Evolutionary conservation across 2,888 invertebrate species (phyloP).

Genomic region (Cryptocephalus primarius): DNA sequence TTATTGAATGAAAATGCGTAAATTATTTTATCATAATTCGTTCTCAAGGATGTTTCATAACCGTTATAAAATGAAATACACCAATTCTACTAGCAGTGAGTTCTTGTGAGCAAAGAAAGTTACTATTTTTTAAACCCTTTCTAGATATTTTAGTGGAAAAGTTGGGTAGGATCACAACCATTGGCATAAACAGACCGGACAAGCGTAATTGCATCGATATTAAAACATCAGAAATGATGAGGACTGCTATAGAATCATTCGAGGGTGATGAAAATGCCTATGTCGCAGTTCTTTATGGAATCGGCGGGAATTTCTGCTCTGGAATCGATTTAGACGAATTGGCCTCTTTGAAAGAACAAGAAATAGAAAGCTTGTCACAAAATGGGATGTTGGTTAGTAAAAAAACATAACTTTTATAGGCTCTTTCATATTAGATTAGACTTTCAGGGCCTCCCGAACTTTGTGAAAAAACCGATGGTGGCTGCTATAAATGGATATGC

Average conservation of each 20-base stretch:
- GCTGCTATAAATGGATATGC: slow-evolving; percentile 87
- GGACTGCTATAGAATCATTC: slow-evolving; percentile 63
- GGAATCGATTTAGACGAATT: slow-evolving; percentile 82
- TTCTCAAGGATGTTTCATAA: too few relatives aligned
- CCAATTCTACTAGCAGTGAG: too few relatives aligned
- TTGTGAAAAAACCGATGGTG: slow-evolving; percentile 75
- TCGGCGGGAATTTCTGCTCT: slow-evolving; percentile 89
- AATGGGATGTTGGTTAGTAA: slow-evolving; percentile 17
- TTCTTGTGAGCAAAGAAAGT: too few relatives aligned
- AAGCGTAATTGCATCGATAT: slow-evolving; percentile 75
- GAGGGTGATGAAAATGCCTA: slow-evolving; percentile 60
- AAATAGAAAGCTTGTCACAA: slow-evolving; percentile 4
- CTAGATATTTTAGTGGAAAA: slow-evolving; percentile 42
- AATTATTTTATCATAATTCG: too few relatives aligned
- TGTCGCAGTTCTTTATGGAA: slow-evolving; percentile 75
- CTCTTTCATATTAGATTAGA: background rate
- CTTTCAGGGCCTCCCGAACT: slow-evolving; percentile 51
- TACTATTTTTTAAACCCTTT: slow-evolving; percentile 1
- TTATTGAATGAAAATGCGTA: too few relatives aligned
- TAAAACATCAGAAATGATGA: slow-evolving; percentile 54
- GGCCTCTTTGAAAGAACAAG: slow-evolving; percentile 26
- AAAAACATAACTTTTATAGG: background rate
- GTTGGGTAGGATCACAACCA: slow-evolving; percentile 54
- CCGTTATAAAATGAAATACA: too few relatives aligned
- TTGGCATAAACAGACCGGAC: slow-evolving; percentile 80